Base-by-base conservation (phyloP, 2,113 vertebrate genomes). In the Tringa solitaria region DNA sequence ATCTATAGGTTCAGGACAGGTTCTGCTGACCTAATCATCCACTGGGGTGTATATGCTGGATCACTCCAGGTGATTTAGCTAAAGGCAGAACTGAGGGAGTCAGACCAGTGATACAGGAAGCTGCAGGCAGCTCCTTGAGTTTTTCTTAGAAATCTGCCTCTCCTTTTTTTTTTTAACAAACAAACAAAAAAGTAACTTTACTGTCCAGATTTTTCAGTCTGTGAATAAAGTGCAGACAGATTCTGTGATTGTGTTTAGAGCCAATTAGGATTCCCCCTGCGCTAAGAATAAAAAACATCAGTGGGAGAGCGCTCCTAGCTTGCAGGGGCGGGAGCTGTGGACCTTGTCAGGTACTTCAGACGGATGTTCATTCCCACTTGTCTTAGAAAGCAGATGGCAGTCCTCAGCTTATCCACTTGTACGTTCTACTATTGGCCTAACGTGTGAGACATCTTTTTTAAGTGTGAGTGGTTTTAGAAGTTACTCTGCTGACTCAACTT, bases 21-120 rank as follows among this genome's bases (percentile, higher is more conserved):
- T 74, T 94, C 63, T 53, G 26, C 53, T 72, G 51, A 8, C 48
- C 24, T 87, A 6, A 9, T 45, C 14, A 32, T 14, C 43, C 26
- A 3, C 61, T 54, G 35, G 67, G 33, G 43, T 60, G 12, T 30
- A 10, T 21, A 4, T 35, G 43, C 20, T 27, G 0, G 45, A 2
- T 65, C 19, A 1, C 69, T 73, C 24, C 24, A 41, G 37, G 10
- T n/a, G 56, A 61, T 57, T 32, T 26, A 68, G 23, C 11, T 8
- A 20, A 27, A 70, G 57, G 37, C 35, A 89, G 87, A 64, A 56
- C 12, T 0, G 4, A 43, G 39, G 21, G 18, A 64, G 9, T 59
- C 35, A 56, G 35, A 69, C 4, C 53, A 54, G 23, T 60, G 30
- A 51, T 19, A 16, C 0, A 30, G 35, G 12, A 77, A 70, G 69